phyloP scores from a whole-genome alignment of 2,888 invertebrate species.

The Tolmerus cingulatus region DNA sequence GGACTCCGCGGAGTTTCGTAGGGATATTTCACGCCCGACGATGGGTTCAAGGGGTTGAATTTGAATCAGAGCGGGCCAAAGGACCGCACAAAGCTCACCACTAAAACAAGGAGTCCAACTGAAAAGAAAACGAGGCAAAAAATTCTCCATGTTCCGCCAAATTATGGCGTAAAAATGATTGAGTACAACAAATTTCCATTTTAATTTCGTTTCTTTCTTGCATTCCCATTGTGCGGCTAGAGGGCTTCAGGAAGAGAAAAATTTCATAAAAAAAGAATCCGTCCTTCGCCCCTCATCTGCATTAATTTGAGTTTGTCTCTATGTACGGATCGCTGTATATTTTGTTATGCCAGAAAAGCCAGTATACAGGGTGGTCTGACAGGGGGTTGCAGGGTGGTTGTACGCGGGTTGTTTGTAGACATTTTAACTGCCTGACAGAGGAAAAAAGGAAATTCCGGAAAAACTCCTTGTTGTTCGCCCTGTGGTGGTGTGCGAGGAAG shows the following conservation, averaged over 20 bases:
- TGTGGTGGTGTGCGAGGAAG: slow-evolving; percentile 34
- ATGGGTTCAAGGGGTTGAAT: slow-evolving; percentile 15
- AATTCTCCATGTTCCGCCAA: slow-evolving; percentile 29
- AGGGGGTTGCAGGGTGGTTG: background rate
- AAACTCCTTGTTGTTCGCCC: slow-evolving; percentile 10
- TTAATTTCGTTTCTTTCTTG: slow-evolving; percentile 46
- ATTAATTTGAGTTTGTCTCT: slow-evolving; percentile 37
- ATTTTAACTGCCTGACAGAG: slow-evolving; percentile 30
- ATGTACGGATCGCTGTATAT: background rate
- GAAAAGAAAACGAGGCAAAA: slow-evolving; percentile 8
- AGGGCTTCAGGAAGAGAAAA: slow-evolving; percentile 31
- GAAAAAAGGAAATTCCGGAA: background rate
- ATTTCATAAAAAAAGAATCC: slow-evolving; percentile 26
- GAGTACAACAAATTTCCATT: slow-evolving; percentile 47
- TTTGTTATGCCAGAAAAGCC: background rate
- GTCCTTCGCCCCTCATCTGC: slow-evolving; percentile 34
- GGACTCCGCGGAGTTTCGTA: background rate
- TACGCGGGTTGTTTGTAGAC: background rate
- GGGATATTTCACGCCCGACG: background rate
- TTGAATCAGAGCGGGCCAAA: background rate
- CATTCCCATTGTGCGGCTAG: slow-evolving; percentile 34
- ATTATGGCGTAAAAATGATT: slow-evolving; percentile 45
- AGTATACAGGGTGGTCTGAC: background rate
- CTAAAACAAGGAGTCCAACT: background rate
- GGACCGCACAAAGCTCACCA: background rate